These are phyloP conservation scores for Tetheella fluctuosa DNA, from an alignment of 2,888 invertebrate species.

Conservation along the genomic window DNA sequence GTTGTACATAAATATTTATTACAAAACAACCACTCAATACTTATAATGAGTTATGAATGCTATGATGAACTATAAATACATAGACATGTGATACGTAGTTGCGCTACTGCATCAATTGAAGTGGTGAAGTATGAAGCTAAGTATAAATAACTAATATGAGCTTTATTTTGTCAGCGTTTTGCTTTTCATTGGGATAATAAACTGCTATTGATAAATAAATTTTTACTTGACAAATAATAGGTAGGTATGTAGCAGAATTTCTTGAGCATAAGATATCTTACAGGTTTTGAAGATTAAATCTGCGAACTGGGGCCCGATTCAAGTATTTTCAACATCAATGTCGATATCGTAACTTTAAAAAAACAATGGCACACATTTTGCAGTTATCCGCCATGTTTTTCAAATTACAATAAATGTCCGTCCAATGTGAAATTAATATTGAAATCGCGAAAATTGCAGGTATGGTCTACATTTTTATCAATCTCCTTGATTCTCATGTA, in stretches of 20 bases:
- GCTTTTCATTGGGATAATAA: constrained; percentile 1
- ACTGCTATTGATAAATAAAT: background rate
- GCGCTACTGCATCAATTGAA: background rate
- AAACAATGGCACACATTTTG: no score
- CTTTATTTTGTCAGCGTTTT: background rate
- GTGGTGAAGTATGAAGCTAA: background rate
- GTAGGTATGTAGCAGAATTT: background rate
- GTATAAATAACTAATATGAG: background rate
- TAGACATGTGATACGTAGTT: background rate
- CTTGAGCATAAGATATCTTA: background rate
- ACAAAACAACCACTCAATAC: background rate
- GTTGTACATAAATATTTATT: no score
- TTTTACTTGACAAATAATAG: background rate
- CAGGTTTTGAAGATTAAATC: no score
- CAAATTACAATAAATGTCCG: no score
- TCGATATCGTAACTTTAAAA: no score
- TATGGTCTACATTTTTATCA: background rate
- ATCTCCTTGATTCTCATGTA: background rate
- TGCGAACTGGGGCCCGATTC: no score
- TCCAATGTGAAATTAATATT: no score
- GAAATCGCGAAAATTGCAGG: no score
- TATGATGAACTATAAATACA: background rate
- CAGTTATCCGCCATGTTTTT: no score
- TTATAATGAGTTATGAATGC: background rate
- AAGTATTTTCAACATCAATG: no score